Evolutionary conservation across 2,797 vertebrate species (phyloP).

Genomic region (Typhlichthys eigenmanni): DNA sequence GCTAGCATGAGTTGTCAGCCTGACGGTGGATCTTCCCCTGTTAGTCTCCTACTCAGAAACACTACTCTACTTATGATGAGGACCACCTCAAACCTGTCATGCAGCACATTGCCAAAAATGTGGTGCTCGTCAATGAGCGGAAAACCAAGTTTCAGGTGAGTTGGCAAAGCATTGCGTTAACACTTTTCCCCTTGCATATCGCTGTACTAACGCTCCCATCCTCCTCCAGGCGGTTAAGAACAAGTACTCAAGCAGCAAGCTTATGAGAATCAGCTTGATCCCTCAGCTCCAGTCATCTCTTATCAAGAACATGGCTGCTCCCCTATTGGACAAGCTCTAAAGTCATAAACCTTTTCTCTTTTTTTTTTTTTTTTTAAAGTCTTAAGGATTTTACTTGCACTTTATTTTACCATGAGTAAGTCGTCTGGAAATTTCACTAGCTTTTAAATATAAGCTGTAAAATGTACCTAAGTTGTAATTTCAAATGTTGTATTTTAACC

Average conservation of each 20-base stretch:
- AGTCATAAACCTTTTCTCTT: background rate
- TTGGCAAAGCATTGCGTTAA: background rate
- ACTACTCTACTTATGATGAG: conserved; percentile 73
- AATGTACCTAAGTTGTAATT: background rate
- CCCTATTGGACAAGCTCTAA: conserved; percentile 56
- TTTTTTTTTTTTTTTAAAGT: background rate
- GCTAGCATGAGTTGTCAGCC: background rate
- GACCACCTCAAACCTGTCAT: conserved; percentile 70
- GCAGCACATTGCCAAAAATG: conserved; percentile 79
- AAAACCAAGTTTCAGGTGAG: conserved; percentile 72
- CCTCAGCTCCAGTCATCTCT: conserved; percentile 78
- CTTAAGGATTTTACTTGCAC: conserved; percentile 47
- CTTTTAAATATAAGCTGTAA: conserved; percentile 22
- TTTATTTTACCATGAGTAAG: conserved; percentile 45
- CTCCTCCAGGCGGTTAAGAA: conserved; percentile 83
- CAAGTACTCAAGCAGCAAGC: conserved; percentile 87
- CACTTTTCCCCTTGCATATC: too few relatives aligned
- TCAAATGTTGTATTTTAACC: too few relatives aligned
- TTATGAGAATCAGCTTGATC: conserved; percentile 85
- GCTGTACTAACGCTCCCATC: background rate
- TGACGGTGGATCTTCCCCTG: background rate
- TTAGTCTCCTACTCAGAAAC: conserved; percentile 70
- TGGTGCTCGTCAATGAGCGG: conserved; percentile 68
- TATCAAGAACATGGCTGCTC: conserved; percentile 77
- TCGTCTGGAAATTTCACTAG: background rate